These are phyloP conservation scores for Zelostemma sp. DNA, from an alignment of 1,140 invertebrate genomes.

Conservation along the genomic window DNA sequence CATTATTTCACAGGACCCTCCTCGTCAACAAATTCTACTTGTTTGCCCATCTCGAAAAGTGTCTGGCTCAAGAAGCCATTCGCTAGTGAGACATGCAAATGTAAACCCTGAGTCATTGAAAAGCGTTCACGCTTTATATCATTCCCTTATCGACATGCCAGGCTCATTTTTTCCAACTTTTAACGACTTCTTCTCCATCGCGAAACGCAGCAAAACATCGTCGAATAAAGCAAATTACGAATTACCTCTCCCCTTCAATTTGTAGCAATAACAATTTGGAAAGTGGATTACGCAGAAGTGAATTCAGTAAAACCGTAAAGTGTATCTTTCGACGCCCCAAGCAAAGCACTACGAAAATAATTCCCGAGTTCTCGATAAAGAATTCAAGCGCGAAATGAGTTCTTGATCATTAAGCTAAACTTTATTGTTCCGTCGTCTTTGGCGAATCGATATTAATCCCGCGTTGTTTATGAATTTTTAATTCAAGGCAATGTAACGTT, in stretches of 20 bases:
- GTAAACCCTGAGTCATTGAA: conserved; percentile 30
- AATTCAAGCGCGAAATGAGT: conserved; percentile 14
- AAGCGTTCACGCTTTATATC: conserved; percentile 43
- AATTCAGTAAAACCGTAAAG: neutral
- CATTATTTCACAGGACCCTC: conserved; percentile 49
- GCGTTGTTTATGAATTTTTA: neutral
- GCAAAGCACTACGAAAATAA: neutral
- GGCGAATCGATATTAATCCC: neutral
- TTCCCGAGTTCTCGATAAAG: neutral
- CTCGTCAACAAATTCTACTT: conserved; percentile 52
- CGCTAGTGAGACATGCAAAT: conserved; percentile 48
- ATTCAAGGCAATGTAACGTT: neutral
- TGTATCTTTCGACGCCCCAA: neutral
- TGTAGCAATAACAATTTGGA: neutral
- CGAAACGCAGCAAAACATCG: conserved; percentile 1
- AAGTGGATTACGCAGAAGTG: neutral
- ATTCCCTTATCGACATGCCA: conserved; percentile 41
- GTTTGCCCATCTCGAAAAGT: conserved; percentile 53
- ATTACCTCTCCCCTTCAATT: neutral
- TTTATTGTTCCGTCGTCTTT: conserved; percentile 1
- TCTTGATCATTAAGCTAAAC: conserved; percentile 5
- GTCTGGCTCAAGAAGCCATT: conserved; percentile 46
- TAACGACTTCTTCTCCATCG: conserved; percentile 39
- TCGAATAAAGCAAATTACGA: neutral
- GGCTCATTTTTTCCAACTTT: conserved; percentile 45